A percentile compares a stretch with the other conserved stretches of the same genome.
Conservation (phyloP, 2,888 invertebrate genomes). For the Scaptomyza tumidula region DNA sequence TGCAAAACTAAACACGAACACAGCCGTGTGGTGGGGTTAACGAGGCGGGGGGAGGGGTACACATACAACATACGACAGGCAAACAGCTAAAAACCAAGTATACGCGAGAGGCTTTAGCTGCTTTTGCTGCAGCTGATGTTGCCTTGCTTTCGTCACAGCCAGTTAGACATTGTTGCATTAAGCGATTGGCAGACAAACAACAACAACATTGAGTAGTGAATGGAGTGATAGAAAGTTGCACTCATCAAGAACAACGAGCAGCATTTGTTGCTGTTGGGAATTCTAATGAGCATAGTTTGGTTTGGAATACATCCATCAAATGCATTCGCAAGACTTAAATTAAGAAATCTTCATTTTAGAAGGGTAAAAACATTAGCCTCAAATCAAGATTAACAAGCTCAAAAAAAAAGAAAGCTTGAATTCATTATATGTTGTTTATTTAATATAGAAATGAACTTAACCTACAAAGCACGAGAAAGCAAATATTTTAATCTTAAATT, state of each 20-base stretch:
- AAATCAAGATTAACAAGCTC: background rate
- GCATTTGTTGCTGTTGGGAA: slow-evolving; percentile 24
- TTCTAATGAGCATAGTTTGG: slow-evolving; percentile 42
- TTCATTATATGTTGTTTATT: no score
- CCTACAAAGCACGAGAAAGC: background rate
- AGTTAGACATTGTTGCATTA: slow-evolving; percentile 60
- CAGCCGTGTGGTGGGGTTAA: slow-evolving; percentile 28
- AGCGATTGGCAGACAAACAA: slow-evolving; percentile 49
- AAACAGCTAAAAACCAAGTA: slow-evolving; percentile 24
- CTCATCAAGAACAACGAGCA: slow-evolving; percentile 45
- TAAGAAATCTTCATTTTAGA: background rate
- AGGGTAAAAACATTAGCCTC: background rate
- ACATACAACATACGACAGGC: slow-evolving; percentile 30
- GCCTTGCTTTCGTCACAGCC: slow-evolving; percentile 49
- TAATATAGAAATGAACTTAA: background rate
- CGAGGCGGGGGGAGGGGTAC: background rate
- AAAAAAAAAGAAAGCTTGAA: background rate
- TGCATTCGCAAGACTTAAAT: background rate
- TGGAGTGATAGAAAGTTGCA: slow-evolving; percentile 68
- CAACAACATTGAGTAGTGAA: slow-evolving; percentile 49
- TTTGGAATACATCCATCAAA: slow-evolving; percentile 19
- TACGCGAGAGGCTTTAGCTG: slow-evolving; percentile 18
- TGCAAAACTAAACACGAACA: slow-evolving; percentile 64
- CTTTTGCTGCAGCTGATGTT: slow-evolving; percentile 19
- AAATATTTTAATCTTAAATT: background rate